Conservation (phyloP, 2,888 invertebrate genomes). For the Ctenicera cuprea region DNA sequence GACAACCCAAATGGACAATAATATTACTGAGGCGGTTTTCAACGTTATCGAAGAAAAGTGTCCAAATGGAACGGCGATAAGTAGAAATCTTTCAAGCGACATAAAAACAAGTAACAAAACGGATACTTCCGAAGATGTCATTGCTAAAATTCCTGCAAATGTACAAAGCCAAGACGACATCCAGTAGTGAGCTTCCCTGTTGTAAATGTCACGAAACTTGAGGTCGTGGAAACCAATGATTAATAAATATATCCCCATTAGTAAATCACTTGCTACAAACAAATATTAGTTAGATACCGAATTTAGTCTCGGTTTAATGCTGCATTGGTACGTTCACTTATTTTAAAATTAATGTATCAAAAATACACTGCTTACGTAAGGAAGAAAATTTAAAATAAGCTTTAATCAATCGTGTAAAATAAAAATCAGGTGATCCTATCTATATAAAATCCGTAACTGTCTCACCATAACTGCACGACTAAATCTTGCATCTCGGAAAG, state of each 20-base stretch:
- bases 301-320: too few species aligned
- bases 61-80: constrained; percentile 78
- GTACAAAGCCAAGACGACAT: constrained; percentile 81
- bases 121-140: constrained; percentile 82
- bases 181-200: constrained; percentile 77
- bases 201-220: constrained; percentile 76
- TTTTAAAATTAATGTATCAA: too few species aligned
- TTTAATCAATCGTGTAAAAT: too few species aligned
- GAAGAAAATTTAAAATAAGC: too few species aligned
- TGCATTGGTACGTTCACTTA: too few species aligned
- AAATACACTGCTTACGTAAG: too few species aligned
- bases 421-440: too few species aligned
- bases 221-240: constrained; percentile 78
- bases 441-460: too few species aligned
- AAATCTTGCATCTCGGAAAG: too few species aligned
- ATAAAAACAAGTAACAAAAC: constrained; percentile 81
- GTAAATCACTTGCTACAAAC: constrained; percentile 77
- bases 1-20: constrained; percentile 77
- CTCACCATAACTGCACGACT: too few species aligned
- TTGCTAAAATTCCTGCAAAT: constrained; percentile 78
- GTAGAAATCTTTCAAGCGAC: constrained; percentile 80
- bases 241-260: constrained; percentile 81
- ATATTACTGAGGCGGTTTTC: constrained; percentile 74
- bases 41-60: constrained; percentile 75
- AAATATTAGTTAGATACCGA: too few species aligned